These are phyloP conservation scores for Melipona beecheii DNA, from an alignment of 2,888 invertebrate genomes.

Conservation along the genomic window DNA sequence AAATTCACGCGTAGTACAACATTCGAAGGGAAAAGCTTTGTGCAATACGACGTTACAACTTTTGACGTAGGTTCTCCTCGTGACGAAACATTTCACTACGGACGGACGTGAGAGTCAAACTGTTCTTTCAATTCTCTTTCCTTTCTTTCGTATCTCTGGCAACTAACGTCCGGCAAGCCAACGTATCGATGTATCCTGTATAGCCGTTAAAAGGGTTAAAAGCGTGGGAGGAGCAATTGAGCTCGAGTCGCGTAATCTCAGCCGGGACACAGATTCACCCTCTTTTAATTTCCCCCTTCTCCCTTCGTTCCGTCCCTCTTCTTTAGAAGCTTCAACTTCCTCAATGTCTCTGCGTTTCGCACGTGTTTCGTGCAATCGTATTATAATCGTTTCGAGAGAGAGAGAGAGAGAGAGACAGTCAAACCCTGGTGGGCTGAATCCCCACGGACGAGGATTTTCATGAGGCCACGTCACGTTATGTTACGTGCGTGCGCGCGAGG, in stretches of 20 bases:
- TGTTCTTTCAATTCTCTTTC: no score
- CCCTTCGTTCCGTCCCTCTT: not conserved
- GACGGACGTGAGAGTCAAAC: no score
- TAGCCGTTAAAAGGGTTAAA: no score
- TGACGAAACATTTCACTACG: no score
- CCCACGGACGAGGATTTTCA: slow-evolving; percentile 53
- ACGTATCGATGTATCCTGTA: no score
- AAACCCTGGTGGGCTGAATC: slow-evolving; percentile 25
- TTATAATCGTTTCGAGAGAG: slow-evolving; percentile 23
- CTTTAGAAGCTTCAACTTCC: slow-evolving; percentile 23
- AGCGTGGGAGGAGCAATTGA: no score
- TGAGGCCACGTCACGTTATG: slow-evolving; percentile 58
- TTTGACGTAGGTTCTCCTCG: no score
- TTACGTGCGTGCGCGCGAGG: slow-evolving; percentile 54
- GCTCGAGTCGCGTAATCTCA: slow-evolving; percentile 41
- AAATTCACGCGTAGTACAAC: no score
- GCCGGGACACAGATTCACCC: slow-evolving; percentile 29
- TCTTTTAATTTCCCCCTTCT: not conserved
- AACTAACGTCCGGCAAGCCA: no score
- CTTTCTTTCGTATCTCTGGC: no score
- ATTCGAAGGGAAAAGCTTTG: no score
- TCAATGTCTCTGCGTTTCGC: slow-evolving; percentile 23
- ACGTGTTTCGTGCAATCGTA: slow-evolving; percentile 45
- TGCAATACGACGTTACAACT: no score
- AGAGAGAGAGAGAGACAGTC: slow-evolving; percentile 8